phyloP scores from a whole-genome alignment of 2,113 vertebrate species.

The Scomber colias region DNA sequence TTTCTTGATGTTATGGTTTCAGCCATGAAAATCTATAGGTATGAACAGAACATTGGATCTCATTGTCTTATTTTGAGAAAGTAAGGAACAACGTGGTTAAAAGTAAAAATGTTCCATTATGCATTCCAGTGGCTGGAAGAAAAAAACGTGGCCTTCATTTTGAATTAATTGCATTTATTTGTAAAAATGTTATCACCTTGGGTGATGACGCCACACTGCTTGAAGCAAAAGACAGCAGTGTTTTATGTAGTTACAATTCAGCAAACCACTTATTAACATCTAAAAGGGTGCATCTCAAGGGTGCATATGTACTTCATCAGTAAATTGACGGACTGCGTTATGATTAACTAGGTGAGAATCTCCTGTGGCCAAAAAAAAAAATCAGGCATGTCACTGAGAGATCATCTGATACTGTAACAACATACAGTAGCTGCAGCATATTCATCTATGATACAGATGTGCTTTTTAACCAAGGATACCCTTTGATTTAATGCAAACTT shows the following conservation, averaged over 20 bases:
- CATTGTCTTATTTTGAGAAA: not conserved
- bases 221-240: conserved; percentile 68
- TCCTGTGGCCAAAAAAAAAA: conserved; percentile 24
- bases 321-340: conserved; percentile 23
- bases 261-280: conserved; percentile 43
- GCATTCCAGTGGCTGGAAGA: conserved; percentile 21
- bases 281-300: conserved; percentile 32
- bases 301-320: conserved; percentile 32
- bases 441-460: conserved; percentile 43
- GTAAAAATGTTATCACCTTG: conserved; percentile 75
- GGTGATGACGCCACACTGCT: conserved; percentile 62
- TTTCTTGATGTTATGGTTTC: not conserved
- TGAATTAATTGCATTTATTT: conserved; percentile 76
- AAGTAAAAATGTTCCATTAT: not conserved
- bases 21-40: not conserved
- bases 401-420: conserved; percentile 37
- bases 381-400: conserved; percentile 3
- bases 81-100: not conserved
- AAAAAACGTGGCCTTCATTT: conserved; percentile 25
- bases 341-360: conserved; percentile 28
- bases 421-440: conserved; percentile 33
- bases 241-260: conserved; percentile 52
- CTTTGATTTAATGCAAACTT: conserved; percentile 47
- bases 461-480: conserved; percentile 35
- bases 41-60: not conserved